Evolutionary conservation across 2,888 invertebrate genomes (phyloP).

Genomic region (Apamea epomidion): DNA sequence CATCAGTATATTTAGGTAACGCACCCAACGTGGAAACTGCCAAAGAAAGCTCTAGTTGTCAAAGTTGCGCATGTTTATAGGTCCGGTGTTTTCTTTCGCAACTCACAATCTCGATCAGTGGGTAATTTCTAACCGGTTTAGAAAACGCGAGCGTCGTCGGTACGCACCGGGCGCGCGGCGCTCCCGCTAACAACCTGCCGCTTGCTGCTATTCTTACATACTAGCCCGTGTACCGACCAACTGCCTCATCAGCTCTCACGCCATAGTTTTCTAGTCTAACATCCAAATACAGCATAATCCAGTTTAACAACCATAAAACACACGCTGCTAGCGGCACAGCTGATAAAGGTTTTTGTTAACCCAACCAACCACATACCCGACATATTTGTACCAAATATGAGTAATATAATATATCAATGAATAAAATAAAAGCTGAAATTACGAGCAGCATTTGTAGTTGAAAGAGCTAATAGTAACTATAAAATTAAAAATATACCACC

Average conservation of each 20-base stretch:
- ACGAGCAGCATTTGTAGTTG: constrained; percentile 1
- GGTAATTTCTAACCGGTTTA: constrained; percentile 91
- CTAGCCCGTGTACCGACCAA: constrained; percentile 63
- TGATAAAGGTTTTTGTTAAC: constrained; percentile 18
- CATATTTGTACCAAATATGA: neutral
- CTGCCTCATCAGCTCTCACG: constrained; percentile 79
- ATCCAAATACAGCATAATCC: constrained; percentile 70
- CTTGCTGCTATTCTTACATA: constrained; percentile 77
- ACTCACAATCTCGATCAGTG: constrained; percentile 89
- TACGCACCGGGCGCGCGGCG: constrained; percentile 67
- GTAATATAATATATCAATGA: no score
- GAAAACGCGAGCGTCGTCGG: constrained; percentile 83
- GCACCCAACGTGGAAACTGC: constrained; percentile 61
- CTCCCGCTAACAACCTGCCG: constrained; percentile 64
- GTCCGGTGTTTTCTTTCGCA: constrained; percentile 88
- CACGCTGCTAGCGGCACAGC: neutral
- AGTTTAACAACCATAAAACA: constrained; percentile 46
- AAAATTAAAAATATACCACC: constrained; percentile 42
- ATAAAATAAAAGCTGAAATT: neutral
- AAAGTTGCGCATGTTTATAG: constrained; percentile 80
- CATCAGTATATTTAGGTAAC: constrained; percentile 45
- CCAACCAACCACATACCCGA: constrained; percentile 5
- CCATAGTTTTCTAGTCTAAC: constrained; percentile 76
- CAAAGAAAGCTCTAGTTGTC: constrained; percentile 82
- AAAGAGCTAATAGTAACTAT: constrained; percentile 25